Conservation (phyloP, 2,797 vertebrate species). For the Cichlasoma orientale region DNA sequence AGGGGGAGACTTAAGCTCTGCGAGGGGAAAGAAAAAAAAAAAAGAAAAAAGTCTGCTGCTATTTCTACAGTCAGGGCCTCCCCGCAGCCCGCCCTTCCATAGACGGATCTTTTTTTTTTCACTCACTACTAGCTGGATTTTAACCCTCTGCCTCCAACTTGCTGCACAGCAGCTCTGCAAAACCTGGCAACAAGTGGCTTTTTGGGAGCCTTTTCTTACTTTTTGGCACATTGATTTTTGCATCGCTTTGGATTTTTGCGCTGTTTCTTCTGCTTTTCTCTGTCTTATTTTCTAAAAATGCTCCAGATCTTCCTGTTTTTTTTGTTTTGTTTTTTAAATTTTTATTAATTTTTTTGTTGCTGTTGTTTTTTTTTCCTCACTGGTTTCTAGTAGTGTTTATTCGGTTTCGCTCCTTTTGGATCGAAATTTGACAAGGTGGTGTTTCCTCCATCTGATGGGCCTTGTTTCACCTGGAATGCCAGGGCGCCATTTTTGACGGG, state of each 20-base stretch:
- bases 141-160: constrained; percentile 84
- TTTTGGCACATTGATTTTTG: constrained; percentile 51
- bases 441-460: constrained; percentile 58
- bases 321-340: background rate
- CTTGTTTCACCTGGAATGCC: constrained; percentile 65
- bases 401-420: constrained; percentile 39
- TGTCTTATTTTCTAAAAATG: constrained; percentile 24
- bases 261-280: background rate
- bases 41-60: constrained; percentile 75
- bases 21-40: constrained; percentile 49
- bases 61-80: constrained; percentile 89
- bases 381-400: constrained; percentile 37
- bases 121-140: constrained; percentile 84
- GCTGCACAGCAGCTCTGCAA: constrained; percentile 78
- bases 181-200: constrained; percentile 81
- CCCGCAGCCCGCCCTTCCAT: constrained; percentile 86
- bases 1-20: constrained; percentile 84
- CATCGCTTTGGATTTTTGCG: constrained; percentile 54
- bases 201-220: constrained; percentile 61
- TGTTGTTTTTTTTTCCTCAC: background rate
- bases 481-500: constrained; percentile 63
- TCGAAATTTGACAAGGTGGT: constrained; percentile 43
- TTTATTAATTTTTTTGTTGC: fast-evolving
- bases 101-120: constrained; percentile 82
- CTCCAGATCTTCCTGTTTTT: background rate